A percentile compares a stretch with the other conserved stretches of the same genome.
Conservation (phyloP, 2,113 vertebrate species). For the Tauraco erythrolophus region DNA sequence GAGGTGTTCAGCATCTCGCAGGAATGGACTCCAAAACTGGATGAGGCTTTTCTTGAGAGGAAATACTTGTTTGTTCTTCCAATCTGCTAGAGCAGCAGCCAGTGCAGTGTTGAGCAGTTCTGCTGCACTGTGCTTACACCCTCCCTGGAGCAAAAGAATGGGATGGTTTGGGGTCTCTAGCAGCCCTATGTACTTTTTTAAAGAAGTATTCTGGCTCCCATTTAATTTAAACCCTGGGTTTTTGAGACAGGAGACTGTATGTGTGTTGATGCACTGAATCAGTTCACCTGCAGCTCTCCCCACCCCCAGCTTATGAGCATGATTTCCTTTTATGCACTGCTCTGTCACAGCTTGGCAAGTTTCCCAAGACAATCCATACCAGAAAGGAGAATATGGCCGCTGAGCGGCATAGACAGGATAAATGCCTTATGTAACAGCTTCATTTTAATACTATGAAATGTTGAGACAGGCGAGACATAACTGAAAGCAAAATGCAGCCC, state of each 20-base stretch:
- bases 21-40: neutral
- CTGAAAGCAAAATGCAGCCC: constrained; percentile 40
- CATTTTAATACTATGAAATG: constrained; percentile 31
- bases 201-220: neutral
- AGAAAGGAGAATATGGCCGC: constrained; percentile 55
- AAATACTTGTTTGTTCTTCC: neutral
- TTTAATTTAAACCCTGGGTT: neutral
- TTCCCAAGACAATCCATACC: constrained; percentile 58
- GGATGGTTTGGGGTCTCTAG: neutral
- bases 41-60: neutral
- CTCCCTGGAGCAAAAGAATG: neutral
- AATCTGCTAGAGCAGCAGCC: neutral
- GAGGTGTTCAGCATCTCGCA: neutral
- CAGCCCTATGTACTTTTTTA: neutral
- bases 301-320: constrained; percentile 23
- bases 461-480: neutral
- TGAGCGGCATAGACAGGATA: neutral
- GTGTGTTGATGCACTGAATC: neutral
- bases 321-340: constrained; percentile 52
- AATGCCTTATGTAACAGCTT: constrained; percentile 26
- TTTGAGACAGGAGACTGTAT: neutral
- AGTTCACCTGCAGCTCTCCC: constrained; percentile 56
- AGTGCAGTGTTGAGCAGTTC: neutral
- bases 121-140: neutral
- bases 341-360: constrained; percentile 62